Conservation (phyloP, 2,888 invertebrate genomes). For the Lampropteryx suffumata region DNA sequence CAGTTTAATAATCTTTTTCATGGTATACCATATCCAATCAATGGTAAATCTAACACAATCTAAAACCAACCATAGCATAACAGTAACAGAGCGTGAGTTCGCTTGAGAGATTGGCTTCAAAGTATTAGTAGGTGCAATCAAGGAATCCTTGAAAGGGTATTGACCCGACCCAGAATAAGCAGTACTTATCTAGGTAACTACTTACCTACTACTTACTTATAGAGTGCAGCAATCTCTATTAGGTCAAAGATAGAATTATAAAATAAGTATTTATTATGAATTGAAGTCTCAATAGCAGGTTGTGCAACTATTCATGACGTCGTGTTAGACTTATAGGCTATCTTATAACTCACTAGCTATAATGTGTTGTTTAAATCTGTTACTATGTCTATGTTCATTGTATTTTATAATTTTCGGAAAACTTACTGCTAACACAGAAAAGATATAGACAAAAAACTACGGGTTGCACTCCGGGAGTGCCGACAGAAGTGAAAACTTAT, state of each 20-base stretch:
- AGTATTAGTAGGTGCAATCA: not conserved
- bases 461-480: too few relatives aligned
- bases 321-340: too few relatives aligned
- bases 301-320: too few relatives aligned
- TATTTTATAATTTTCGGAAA: too few relatives aligned
- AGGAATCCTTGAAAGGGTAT: conserved; percentile 11
- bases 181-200: not conserved
- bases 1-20: not conserved
- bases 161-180: conserved; percentile 1
- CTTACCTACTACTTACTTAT: not conserved
- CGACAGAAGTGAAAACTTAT: too few relatives aligned
- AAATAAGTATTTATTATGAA: too few relatives aligned
- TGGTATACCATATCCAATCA: not conserved
- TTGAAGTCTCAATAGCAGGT: too few relatives aligned
- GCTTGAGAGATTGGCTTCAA: not conserved
- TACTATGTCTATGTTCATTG: too few relatives aligned
- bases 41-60: not conserved
- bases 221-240: not conserved
- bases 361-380: too few relatives aligned
- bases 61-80: not conserved
- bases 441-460: too few relatives aligned
- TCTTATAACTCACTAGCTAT: too few relatives aligned
- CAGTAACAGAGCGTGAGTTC: not conserved
- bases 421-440: too few relatives aligned
- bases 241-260: not conserved